Conservation (phyloP, 2,888 invertebrate species). For the Hydroisotoma schaefferi region DNA sequence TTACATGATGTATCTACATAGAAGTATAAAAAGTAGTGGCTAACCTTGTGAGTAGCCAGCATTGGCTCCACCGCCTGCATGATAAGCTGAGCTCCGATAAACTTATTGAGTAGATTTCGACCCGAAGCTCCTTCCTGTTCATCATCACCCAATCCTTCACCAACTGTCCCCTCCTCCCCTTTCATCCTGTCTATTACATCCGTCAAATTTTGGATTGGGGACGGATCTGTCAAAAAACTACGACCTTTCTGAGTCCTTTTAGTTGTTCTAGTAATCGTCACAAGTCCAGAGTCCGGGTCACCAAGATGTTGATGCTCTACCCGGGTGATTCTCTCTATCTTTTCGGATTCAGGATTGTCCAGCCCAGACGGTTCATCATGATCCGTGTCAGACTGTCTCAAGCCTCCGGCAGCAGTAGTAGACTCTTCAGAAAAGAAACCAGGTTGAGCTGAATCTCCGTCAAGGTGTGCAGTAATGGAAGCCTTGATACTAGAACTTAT, state of each 20-base stretch:
- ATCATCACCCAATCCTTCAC: slow-evolving; percentile 28
- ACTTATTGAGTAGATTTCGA: slow-evolving; percentile 73
- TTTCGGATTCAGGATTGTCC: not conserved
- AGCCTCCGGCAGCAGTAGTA: not conserved
- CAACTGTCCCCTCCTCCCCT: slow-evolving; percentile 65
- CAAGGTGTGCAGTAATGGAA: not conserved
- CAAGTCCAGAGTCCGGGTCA: not conserved
- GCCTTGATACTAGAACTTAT: not conserved
- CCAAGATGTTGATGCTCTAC: not conserved
- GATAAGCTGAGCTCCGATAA: slow-evolving; percentile 74
- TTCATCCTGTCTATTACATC: slow-evolving; percentile 75
- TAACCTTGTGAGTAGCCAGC: slow-evolving; percentile 46
- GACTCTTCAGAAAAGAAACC: not conserved
- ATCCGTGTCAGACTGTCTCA: not conserved
- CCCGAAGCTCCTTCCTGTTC: slow-evolving; percentile 28
- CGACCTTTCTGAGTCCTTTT: slow-evolving; percentile 9
- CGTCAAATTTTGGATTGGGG: slow-evolving; percentile 68
- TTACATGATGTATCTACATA: too few relatives aligned
- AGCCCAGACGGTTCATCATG: not conserved
- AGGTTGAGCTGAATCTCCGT: slow-evolving; percentile 17
- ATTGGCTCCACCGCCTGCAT: slow-evolving; percentile 70
- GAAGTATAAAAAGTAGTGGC: not conserved
- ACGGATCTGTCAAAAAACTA: slow-evolving; percentile 69
- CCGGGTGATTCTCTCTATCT: not conserved
- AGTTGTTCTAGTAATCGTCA: slow-evolving; percentile 1